phyloP scores from a whole-genome alignment of 1,140 invertebrate genomes.

The Drosophila chauvacae region DNA sequence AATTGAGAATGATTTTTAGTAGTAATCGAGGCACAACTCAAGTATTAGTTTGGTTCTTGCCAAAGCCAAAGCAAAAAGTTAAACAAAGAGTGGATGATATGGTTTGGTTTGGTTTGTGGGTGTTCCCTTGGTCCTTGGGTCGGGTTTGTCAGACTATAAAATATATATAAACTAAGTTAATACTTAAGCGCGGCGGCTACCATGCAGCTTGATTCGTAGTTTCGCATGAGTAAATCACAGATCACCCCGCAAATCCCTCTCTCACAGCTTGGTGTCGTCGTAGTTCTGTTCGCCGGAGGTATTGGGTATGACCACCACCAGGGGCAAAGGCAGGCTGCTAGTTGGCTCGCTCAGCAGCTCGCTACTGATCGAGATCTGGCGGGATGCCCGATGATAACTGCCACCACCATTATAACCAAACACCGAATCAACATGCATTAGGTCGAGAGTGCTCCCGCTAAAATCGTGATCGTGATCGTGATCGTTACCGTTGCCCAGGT shows the following conservation, averaged over 20 bases:
- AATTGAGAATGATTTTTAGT: constrained; percentile 52
- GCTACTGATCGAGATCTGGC: constrained; percentile 66
- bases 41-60: constrained; percentile 38
- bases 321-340: constrained; percentile 53
- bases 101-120: constrained; percentile 24
- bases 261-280: constrained; percentile 80
- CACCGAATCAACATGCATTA: constrained; percentile 54
- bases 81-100: constrained; percentile 39
- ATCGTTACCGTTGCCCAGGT: constrained; percentile 63
- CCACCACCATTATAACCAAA: constrained; percentile 28
- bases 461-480: constrained; percentile 19
- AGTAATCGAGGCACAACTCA: constrained; percentile 38
- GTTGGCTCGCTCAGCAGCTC: constrained; percentile 62
- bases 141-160: constrained; percentile 37
- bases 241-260: constrained; percentile 19
- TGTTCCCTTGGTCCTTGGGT: constrained; percentile 37
- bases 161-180: constrained; percentile 10
- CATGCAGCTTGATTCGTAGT: constrained; percentile 22
- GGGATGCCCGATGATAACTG: constrained; percentile 12
- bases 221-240: constrained; percentile 26
- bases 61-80: constrained; percentile 42
- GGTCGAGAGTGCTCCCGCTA: constrained; percentile 57
- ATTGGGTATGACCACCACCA: constrained; percentile 82
- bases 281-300: constrained; percentile 53
- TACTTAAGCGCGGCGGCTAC: constrained; percentile 18